Evolutionary conservation across 1,140 invertebrate species (phyloP).

Genomic region (Globodera rostochiensis): DNA sequence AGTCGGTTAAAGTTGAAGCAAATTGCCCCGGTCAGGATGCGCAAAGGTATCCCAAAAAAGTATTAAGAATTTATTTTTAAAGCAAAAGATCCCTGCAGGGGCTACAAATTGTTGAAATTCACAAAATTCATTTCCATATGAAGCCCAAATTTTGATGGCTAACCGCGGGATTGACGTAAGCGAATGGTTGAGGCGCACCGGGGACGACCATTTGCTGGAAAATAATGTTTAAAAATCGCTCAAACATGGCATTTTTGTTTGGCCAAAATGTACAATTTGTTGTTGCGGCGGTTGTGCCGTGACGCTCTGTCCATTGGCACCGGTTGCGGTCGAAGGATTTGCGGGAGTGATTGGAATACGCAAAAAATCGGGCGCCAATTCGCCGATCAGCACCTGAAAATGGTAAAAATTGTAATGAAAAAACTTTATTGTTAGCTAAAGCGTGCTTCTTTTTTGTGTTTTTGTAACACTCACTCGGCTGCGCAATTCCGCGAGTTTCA

Average conservation of each 20-base stretch:
- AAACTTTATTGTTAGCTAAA: background rate
- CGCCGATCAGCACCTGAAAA: conserved; percentile 39
- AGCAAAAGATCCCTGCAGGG: no score
- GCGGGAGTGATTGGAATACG: conserved; percentile 8
- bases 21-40: no score
- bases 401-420: conserved; percentile 4
- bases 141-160: background rate
- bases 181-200: background rate
- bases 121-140: no score
- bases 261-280: background rate
- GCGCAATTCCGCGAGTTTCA: conserved; percentile 31
- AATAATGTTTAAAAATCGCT: background rate
- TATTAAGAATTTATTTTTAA: background rate
- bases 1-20: no score
- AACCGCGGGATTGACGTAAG: background rate
- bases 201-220: background rate
- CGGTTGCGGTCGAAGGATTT: background rate
- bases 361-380: conserved; percentile 38
- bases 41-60: background rate
- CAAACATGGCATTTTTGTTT: conserved; percentile 4
- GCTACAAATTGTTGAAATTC: no score
- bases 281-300: conserved; percentile 7
- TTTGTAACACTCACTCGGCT: conserved; percentile 19
- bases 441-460: background rate
- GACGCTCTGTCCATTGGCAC: background rate